Conservation (phyloP, 2,797 vertebrate species). For the Squalus acanthias region DNA sequence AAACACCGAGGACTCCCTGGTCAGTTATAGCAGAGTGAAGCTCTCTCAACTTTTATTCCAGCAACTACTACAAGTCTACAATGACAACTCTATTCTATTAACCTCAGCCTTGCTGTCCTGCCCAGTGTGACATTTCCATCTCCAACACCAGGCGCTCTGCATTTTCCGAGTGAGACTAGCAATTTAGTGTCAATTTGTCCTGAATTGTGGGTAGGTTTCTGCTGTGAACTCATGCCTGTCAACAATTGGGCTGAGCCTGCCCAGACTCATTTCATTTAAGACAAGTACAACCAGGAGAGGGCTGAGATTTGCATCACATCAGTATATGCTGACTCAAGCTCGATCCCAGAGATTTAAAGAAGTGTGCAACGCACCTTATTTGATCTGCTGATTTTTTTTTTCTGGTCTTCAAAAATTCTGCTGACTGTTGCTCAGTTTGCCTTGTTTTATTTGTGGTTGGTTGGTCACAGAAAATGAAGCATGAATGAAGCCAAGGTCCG, state of each 20-base stretch:
- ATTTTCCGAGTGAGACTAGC: background rate
- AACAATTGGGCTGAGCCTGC: background rate
- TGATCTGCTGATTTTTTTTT: background rate
- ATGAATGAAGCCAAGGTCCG: background rate
- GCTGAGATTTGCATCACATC: background rate
- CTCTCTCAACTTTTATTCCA: background rate
- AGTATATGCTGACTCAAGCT: background rate
- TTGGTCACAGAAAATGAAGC: background rate
- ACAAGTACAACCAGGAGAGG: background rate
- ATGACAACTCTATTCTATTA: background rate
- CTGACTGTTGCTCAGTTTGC: background rate
- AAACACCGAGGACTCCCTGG: background rate
- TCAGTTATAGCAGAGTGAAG: background rate
- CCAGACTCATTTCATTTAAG: background rate
- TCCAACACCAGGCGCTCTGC: background rate
- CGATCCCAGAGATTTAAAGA: background rate
- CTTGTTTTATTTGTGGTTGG: background rate
- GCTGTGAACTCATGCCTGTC: background rate
- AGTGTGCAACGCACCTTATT: background rate
- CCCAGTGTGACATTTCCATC: background rate
- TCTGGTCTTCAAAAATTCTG: background rate
- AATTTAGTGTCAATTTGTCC: conserved; percentile 9
- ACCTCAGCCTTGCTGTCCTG: background rate
- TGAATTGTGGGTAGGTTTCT: background rate
- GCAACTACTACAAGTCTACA: background rate